Evolutionary conservation across 2,113 vertebrate genomes (phyloP), one percentile per base, ranked within the genome.

Genomic region (Paedocypris sp.): DNA sequence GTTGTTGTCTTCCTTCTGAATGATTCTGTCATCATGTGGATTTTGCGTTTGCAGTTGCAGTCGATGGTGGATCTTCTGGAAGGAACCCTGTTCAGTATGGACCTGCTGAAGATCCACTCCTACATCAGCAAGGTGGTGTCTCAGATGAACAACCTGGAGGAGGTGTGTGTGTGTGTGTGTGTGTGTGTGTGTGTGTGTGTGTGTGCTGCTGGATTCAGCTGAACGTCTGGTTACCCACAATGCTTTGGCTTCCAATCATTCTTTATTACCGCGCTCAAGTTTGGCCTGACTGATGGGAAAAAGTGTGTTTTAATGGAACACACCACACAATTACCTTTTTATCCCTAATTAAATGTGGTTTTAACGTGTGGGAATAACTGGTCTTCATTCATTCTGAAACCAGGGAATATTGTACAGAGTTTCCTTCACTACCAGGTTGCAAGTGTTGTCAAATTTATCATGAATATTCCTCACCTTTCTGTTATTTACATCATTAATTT

Each of bases 61-160:
- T 90, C 92, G 1, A 90, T 98, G 87, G 90, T 91, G 71, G 92
- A 98, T 57, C 87, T 98, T 31, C 86, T 98, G 1, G 91, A 98
- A 73, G 92, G 92, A 32, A 89, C 93, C 0, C 80, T 97, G 19
- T 98, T 90, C 82, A 97, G 92, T 80, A 87, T 97, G 89, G 93
- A 97, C 68, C 80, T 97, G 56, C 80, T 97, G 84, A 97, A 94
- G 74, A 88, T 97, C 26, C 94, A 96, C 45, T 88, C 92, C 50
- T 96, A 96, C 71, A 85, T 97, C 77, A 88, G 73, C 77, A 93
- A 91, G 65, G 89, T 98, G 70, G 77, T 91, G 61, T 87, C 91
- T 3, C 91, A 91, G 85, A 98, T 98, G 91, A 90, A 90, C 83
- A 89, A 78, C 0, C 80, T 98, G 35, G 93, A 98, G 65, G 91